phyloP scores from a whole-genome alignment of 2,113 vertebrate genomes.

The Periophthalmus modestus region DNA sequence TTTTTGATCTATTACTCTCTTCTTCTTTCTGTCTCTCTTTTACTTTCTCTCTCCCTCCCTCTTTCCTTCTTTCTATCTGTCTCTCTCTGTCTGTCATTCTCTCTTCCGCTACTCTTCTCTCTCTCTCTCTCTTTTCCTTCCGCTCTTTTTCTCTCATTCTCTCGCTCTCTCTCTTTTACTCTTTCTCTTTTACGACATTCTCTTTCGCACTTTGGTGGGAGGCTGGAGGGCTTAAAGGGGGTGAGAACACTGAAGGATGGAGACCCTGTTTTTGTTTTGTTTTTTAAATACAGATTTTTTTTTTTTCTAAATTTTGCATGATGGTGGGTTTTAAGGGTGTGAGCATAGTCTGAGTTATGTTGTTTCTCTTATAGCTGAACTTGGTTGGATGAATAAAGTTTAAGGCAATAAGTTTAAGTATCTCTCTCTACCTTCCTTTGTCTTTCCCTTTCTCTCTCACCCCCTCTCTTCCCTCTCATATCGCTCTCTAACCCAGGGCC shows the following conservation, averaged over 20 bases:
- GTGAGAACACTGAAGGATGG: too few species aligned
- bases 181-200: not conserved
- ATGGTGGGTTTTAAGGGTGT: too few species aligned
- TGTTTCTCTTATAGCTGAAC: too few species aligned
- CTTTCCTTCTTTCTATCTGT: not conserved
- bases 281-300: too few species aligned
- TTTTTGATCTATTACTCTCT: not conserved
- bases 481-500: constrained; percentile 77
- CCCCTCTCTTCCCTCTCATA: not conserved
- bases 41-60: too few species aligned
- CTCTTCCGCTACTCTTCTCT: not conserved
- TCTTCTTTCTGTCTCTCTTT: not conserved
- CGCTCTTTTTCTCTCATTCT: constrained; percentile 16
- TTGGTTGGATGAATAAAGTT: too few species aligned
- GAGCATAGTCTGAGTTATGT: too few species aligned
- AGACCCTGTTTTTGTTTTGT: too few species aligned
- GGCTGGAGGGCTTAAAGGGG: too few species aligned
- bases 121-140: constrained; percentile 9
- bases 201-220: not conserved
- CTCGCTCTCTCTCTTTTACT: not conserved
- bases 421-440: not conserved
- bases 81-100: not conserved
- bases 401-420: too few species aligned
- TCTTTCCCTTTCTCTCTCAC: too few species aligned
- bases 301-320: too few species aligned